Percentiles rank a stretch among this genome's conserved stretches.
Conservation (phyloP, 2,113 vertebrate genomes). For the Anolis sagrei region DNA sequence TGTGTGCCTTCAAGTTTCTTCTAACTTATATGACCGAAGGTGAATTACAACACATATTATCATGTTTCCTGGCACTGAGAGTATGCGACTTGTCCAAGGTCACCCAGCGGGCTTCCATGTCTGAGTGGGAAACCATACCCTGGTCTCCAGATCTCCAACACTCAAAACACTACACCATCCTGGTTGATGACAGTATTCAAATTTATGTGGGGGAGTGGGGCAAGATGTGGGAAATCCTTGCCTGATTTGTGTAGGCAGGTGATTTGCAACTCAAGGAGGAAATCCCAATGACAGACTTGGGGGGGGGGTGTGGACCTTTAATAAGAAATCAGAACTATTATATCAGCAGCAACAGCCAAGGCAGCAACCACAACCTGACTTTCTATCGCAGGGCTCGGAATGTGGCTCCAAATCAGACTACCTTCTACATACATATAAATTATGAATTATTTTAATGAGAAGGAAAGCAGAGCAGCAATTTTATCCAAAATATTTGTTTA, state of each 20-base stretch:
- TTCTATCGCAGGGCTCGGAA: background rate
- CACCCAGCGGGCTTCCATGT: no score
- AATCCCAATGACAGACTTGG: slow-evolving; percentile 15
- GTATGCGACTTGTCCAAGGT: no score
- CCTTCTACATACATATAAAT: background rate
- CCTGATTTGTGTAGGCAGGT: fast-evolving
- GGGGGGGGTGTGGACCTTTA: background rate
- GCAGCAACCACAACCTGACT: background rate
- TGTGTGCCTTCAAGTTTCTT: no score
- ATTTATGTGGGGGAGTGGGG: background rate
- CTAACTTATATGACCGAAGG: no score
- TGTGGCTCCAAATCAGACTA: background rate
- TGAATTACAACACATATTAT: no score
- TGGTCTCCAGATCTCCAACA: no score
- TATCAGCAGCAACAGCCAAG: background rate
- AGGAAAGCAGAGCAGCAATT: background rate
- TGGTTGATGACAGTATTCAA: slow-evolving; percentile 14
- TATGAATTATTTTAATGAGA: background rate
- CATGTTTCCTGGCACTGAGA: no score
- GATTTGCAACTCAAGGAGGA: slow-evolving; percentile 22
- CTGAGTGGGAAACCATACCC: no score
- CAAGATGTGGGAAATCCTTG: background rate
- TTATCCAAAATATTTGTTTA: background rate
- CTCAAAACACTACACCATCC: no score
- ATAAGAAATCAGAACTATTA: background rate